These are phyloP conservation scores for Aphis gossypii DNA, from an alignment of 1,140 invertebrate species.

Conservation along the genomic window DNA sequence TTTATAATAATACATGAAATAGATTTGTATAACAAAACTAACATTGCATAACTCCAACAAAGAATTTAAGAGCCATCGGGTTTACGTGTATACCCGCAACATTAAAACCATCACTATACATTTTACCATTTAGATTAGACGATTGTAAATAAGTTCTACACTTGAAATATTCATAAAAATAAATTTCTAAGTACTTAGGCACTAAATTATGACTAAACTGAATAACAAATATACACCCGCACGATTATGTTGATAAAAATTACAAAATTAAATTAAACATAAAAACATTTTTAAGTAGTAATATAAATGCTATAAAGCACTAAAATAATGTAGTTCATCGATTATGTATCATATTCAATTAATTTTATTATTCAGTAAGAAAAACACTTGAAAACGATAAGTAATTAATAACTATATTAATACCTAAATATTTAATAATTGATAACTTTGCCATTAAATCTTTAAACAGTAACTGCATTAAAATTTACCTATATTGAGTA, in stretches of 20 bases:
- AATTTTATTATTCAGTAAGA: neutral
- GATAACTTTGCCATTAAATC: neutral
- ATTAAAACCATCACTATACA: neutral
- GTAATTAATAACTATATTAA: neutral
- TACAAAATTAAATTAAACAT: neutral
- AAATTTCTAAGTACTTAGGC: neutral
- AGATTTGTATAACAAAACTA: neutral
- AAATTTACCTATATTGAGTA: neutral
- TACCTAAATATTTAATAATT: neutral
- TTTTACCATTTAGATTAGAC: constrained; percentile 13
- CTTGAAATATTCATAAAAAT: neutral
- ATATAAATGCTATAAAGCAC: constrained; percentile 24
- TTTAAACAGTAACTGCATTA: neutral
- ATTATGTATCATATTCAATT: neutral
- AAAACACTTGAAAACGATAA: constrained; percentile 30
- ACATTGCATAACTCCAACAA: neutral
- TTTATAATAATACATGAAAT: neutral
- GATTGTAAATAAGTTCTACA: neutral
- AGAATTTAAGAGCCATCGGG: neutral
- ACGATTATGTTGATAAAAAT: neutral
- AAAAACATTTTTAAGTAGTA: constrained; percentile 29
- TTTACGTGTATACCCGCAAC: too few relatives aligned
- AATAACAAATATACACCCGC: neutral
- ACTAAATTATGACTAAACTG: neutral
- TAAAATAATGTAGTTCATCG: neutral